These are phyloP conservation scores for Onychostruthus taczanowskii DNA, from an alignment of 2,113 vertebrate genomes.

Conservation along the genomic window DNA sequence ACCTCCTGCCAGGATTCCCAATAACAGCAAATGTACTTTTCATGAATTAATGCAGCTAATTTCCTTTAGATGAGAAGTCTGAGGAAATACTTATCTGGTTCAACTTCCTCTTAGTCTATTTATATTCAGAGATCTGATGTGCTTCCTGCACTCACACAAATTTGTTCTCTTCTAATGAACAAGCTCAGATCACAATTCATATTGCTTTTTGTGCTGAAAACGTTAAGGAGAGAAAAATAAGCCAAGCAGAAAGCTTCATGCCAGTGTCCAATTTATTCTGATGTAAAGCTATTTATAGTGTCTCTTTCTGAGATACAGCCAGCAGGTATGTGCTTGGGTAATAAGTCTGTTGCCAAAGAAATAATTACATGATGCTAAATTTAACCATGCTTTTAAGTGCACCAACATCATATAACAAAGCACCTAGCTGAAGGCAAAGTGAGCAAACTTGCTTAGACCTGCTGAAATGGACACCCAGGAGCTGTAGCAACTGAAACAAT, in stretches of 20 bases:
- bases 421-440: not conserved
- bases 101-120: constrained; percentile 30
- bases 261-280: not conserved
- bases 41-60: constrained; percentile 13
- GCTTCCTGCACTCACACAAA: constrained; percentile 1
- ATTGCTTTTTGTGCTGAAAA: not conserved
- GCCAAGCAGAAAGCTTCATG: not conserved
- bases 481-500: not conserved
- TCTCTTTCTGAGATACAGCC: not conserved
- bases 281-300: not conserved
- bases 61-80: constrained; percentile 17
- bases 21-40: not conserved
- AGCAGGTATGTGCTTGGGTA: not conserved
- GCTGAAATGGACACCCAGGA: not conserved
- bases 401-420: not conserved
- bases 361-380: not conserved
- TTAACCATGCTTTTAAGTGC: not conserved
- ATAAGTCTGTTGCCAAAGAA: not conserved
- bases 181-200: not conserved
- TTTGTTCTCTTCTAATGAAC: constrained; percentile 3
- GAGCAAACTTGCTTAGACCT: not conserved
- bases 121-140: constrained; percentile 16
- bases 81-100: constrained; percentile 37
- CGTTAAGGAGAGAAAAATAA: not conserved
- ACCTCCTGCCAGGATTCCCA: not conserved